These are phyloP conservation scores for Tychaedon coryphoeus DNA, from an alignment of 2,113 vertebrate species.

Conservation along the genomic window DNA sequence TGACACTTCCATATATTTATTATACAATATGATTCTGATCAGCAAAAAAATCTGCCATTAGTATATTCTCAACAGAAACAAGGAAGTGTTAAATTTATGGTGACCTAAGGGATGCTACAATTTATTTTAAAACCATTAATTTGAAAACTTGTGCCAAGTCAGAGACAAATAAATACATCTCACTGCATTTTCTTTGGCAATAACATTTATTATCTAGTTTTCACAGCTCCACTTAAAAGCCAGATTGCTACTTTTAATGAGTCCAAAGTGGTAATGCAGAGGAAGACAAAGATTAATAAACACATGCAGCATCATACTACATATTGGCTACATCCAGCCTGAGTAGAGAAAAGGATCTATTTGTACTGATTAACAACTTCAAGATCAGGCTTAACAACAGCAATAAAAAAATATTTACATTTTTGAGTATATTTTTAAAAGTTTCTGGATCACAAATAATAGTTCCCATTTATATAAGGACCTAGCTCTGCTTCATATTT, in stretches of 20 bases:
- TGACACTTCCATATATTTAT: neutral
- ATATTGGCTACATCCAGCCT: neutral
- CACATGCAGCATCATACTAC: neutral
- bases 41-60: neutral
- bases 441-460: neutral
- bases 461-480: neutral
- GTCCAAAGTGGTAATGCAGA: neutral
- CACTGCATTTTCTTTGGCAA: neutral
- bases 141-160: neutral
- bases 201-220: neutral
- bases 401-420: fast-evolving
- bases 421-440: neutral
- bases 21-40: neutral
- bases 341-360: neutral
- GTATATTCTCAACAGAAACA: neutral
- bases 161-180: neutral
- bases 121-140: neutral
- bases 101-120: neutral
- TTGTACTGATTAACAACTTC: neutral
- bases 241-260: neutral
- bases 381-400: neutral
- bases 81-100: neutral
- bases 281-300: neutral
- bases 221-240: neutral
- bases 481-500: neutral